Evolutionary conservation across 2,113 vertebrate genomes (phyloP).

Genomic region (Rhineura floridana): DNA sequence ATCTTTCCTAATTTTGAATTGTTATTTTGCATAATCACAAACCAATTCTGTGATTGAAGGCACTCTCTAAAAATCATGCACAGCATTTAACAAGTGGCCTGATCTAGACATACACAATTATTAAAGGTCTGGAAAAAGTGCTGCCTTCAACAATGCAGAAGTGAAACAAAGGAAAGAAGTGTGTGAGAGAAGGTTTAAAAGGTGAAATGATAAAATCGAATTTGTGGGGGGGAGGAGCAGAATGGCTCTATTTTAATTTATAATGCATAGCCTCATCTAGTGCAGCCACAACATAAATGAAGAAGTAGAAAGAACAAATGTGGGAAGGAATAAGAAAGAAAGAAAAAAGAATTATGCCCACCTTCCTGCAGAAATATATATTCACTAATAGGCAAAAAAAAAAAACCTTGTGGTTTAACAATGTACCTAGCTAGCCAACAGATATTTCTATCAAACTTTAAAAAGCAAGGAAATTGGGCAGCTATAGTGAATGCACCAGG

Average conservation of each 20-base stretch:
- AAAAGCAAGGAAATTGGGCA: too few species aligned
- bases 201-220: neutral
- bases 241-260: neutral
- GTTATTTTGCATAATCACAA: constrained; percentile 58
- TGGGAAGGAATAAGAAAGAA: neutral
- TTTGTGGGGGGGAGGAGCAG: too few species aligned
- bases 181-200: neutral
- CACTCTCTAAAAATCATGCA: constrained; percentile 52
- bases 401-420: too few species aligned
- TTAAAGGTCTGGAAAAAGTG: neutral
- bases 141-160: constrained; percentile 5
- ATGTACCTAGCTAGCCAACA: too few species aligned
- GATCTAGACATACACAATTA: constrained; percentile 44
- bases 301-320: neutral
- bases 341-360: neutral
- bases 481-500: too few species aligned
- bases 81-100: constrained; percentile 49
- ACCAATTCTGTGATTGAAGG: constrained; percentile 55
- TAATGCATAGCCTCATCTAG: neutral
- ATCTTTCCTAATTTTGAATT: constrained; percentile 54
- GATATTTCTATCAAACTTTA: too few species aligned
- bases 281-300: neutral
- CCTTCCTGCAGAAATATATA: too few species aligned
- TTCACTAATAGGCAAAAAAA: too few species aligned
- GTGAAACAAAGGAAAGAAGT: constrained; percentile 11